A percentile compares a stretch with the other conserved stretches of the same genome.
Conservation (phyloP, 2,113 vertebrate genomes). For the Pollachius pollachius region DNA sequence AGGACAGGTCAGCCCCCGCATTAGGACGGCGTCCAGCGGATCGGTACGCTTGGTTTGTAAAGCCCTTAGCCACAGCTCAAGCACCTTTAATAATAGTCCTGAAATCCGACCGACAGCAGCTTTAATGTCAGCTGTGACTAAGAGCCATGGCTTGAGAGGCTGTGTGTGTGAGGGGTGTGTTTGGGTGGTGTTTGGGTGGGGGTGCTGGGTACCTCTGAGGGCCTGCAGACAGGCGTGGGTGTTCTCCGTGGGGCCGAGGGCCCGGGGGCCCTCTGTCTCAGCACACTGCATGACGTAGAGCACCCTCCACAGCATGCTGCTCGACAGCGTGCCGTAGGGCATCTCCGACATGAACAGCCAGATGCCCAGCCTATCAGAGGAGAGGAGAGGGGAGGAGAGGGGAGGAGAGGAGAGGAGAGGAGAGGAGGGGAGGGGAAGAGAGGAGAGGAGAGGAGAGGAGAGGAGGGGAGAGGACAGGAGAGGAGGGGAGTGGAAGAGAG, state of each 20-base stretch:
- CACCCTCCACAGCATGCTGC: conserved; percentile 91
- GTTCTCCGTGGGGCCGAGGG: conserved; percentile 58
- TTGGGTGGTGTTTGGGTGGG: not conserved
- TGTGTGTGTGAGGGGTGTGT: not conserved
- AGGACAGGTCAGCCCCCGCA: not conserved
- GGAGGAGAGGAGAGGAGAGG: too few species aligned
- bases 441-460: not conserved
- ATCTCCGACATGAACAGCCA: conserved; percentile 99
- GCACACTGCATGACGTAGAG: conserved; percentile 92
- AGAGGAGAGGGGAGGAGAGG: not conserved
- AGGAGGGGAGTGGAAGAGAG: too few species aligned
- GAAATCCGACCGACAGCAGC: too few species aligned
- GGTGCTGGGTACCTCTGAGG: conserved; percentile 77
- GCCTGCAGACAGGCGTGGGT: conserved; percentile 70
- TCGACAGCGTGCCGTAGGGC: conserved; percentile 92
- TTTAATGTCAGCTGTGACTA: too few species aligned
- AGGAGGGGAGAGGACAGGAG: too few species aligned
- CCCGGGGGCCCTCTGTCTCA: conserved; percentile 78
- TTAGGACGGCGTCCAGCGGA: too few species aligned
- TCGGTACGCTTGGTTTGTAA: too few species aligned
- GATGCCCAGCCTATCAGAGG: conserved; percentile 83
- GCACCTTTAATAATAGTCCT: too few species aligned
- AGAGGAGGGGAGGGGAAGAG: not conserved
- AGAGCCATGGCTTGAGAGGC: too few species aligned
- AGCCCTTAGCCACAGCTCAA: too few species aligned